A percentile compares a stretch with the other conserved stretches of the same genome.
phyloP scores from a whole-genome alignment of 2,113 vertebrate species.

The Oryzias curvinotus region DNA sequence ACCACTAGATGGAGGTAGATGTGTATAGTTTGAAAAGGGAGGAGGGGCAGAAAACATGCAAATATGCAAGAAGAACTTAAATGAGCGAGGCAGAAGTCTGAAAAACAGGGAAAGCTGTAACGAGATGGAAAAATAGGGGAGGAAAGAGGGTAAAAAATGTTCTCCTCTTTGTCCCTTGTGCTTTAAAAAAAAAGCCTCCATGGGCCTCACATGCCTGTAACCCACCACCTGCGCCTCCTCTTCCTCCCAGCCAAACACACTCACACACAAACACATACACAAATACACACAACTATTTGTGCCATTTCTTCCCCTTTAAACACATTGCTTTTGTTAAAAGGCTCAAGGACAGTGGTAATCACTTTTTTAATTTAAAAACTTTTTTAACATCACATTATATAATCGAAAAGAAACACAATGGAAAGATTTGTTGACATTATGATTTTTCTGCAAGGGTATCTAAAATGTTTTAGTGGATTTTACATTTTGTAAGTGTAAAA shows the following conservation, averaged over 20 bases:
- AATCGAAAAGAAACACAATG: not conserved
- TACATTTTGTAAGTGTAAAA: not conserved
- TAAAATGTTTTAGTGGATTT: not conserved
- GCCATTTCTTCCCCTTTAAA: slow-evolving; percentile 15
- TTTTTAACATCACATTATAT: slow-evolving; percentile 3
- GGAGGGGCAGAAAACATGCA: not conserved
- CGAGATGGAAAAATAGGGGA: slow-evolving; percentile 11
- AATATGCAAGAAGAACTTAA: not conserved
- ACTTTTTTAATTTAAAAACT: not conserved
- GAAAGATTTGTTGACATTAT: not conserved
- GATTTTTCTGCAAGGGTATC: not conserved
- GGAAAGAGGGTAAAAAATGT: slow-evolving; percentile 15
- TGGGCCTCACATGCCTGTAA: slow-evolving; percentile 44
- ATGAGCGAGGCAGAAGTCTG: not conserved
- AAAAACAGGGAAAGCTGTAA: slow-evolving; percentile 1
- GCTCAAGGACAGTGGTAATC: slow-evolving; percentile 5
- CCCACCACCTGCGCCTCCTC: slow-evolving; percentile 50
- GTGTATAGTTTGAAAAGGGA: not conserved
- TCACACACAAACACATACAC: slow-evolving; percentile 12
- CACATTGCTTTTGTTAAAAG: slow-evolving; percentile 4
- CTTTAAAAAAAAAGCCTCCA: slow-evolving; percentile 39
- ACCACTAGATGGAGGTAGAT: slow-evolving; percentile 57
- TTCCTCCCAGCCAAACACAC: slow-evolving; percentile 20
- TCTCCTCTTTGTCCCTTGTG: slow-evolving; percentile 40
- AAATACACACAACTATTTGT: slow-evolving; percentile 15